Evolutionary conservation across 2,888 invertebrate species (phyloP).

Genomic region (Osedax frankpressi): DNA sequence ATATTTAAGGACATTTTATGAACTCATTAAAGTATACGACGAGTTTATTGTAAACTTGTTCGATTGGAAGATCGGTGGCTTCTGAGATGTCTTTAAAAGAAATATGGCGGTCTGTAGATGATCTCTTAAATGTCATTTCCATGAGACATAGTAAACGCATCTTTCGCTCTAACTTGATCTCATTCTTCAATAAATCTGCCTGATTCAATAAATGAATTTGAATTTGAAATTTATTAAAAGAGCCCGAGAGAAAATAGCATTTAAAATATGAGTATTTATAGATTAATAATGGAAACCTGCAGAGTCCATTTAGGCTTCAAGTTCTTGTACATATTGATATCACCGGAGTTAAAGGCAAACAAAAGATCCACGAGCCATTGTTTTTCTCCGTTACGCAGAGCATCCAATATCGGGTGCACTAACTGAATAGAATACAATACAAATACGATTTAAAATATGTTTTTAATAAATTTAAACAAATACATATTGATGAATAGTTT

Average conservation of each 20-base stretch:
- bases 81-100: conserved; percentile 78
- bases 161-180: conserved; percentile 71
- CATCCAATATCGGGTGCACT: conserved; percentile 81
- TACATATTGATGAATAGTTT: neutral
- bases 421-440: conserved; percentile 53
- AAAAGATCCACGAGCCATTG: conserved; percentile 72
- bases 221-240: too few relatives aligned
- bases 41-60: neutral
- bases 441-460: neutral
- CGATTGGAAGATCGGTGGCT: conserved; percentile 63
- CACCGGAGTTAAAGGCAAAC: conserved; percentile 46
- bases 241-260: too few relatives aligned
- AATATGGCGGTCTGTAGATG: conserved; percentile 70
- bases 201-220: conserved; percentile 40
- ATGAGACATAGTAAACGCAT: conserved; percentile 87
- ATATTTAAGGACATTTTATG: too few relatives aligned
- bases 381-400: conserved; percentile 63
- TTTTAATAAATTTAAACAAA: neutral
- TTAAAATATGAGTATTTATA: too few relatives aligned
- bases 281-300: too few relatives aligned
- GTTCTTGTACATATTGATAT: conserved; percentile 54
- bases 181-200: conserved; percentile 69
- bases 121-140: conserved; percentile 95
- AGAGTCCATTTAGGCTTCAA: conserved; percentile 62
- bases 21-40: neutral